Conservation (phyloP, 2,113 vertebrate species). For the Gobiocypris rarus region DNA sequence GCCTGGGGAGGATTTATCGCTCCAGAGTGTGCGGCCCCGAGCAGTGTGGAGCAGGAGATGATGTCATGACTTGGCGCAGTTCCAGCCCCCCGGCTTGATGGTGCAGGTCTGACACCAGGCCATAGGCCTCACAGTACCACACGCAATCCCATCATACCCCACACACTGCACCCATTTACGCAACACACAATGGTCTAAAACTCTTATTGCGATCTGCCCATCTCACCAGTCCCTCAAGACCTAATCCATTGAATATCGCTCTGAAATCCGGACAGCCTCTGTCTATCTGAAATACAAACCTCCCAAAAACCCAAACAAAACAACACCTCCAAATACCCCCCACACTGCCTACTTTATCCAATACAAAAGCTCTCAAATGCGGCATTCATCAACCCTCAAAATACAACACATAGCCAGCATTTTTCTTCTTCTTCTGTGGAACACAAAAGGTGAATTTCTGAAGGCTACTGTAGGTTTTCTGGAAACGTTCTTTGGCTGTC, state of each 20-base stretch:
- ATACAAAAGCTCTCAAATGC: not conserved
- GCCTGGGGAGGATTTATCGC: conserved; percentile 31
- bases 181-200: conserved; percentile 37
- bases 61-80: conserved; percentile 60
- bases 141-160: conserved; percentile 41
- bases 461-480: not conserved
- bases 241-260: conserved; percentile 19
- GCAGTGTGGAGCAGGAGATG: conserved; percentile 58
- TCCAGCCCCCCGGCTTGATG: conserved; percentile 48
- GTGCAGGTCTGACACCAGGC: conserved; percentile 41
- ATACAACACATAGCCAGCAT: not conserved
- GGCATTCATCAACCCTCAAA: not conserved
- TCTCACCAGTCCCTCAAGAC: conserved; percentile 16
- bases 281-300: not conserved
- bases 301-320: conserved; percentile 19
- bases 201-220: conserved; percentile 25
- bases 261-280: conserved; percentile 8
- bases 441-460: not conserved
- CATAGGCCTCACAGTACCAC: conserved; percentile 38
- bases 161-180: conserved; percentile 42
- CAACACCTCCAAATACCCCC: conserved; percentile 6
- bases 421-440: conserved; percentile 1
- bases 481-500: not conserved
- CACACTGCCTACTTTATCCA: conserved; percentile 1
- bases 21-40: conserved; percentile 56